Conservation (phyloP, 1,140 invertebrate species). For the Eciton burchellii region DNA sequence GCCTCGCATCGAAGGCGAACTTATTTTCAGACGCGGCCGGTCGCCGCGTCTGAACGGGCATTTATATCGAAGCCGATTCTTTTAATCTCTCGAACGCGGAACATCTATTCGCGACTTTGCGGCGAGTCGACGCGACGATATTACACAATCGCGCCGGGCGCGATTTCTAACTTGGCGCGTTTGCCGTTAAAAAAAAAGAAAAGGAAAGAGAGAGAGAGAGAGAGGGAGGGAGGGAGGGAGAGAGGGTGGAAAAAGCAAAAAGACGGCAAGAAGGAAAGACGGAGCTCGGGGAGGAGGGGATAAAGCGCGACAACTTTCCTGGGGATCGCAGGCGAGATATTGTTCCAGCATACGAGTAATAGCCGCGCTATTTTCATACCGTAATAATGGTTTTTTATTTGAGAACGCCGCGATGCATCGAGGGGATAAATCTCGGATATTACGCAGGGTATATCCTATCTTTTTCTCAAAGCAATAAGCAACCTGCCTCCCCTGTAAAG, state of each 20-base stretch:
- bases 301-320: background rate
- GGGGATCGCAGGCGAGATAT: background rate
- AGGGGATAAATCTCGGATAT: too few relatives aligned
- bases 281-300: too few relatives aligned
- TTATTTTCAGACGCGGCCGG: conserved; percentile 63
- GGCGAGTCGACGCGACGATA: conserved; percentile 20
- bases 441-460: too few relatives aligned
- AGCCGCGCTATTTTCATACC: background rate
- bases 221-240: too few relatives aligned
- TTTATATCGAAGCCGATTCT: conserved; percentile 63
- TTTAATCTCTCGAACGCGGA: conserved; percentile 62
- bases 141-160: background rate
- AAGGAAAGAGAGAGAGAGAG: too few relatives aligned
- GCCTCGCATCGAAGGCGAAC: conserved; percentile 61
- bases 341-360: background rate
- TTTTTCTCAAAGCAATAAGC: too few relatives aligned
- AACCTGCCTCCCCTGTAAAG: too few relatives aligned
- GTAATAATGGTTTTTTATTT: background rate
- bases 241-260: too few relatives aligned
- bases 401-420: too few relatives aligned
- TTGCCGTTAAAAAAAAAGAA: conserved; percentile 13
- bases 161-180: conserved; percentile 29
- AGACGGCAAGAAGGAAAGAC: too few relatives aligned
- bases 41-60: conserved; percentile 20
- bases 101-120: conserved; percentile 35